Evolutionary conservation across 2,113 vertebrate species (phyloP).

Genomic region (Paraplagusia blochii): DNA sequence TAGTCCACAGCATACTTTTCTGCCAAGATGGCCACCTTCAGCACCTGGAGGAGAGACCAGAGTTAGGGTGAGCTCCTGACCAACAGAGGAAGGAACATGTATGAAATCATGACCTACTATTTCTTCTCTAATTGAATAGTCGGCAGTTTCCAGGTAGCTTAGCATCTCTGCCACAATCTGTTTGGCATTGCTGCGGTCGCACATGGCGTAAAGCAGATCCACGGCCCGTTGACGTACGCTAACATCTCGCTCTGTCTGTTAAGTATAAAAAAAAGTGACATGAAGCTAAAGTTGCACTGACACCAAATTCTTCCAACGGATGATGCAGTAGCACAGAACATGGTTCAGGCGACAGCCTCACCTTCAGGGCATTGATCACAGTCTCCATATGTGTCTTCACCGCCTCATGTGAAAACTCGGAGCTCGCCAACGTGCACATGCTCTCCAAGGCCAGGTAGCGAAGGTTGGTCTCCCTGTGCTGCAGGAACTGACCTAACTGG

Average conservation of each 20-base stretch:
- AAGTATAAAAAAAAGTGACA: background rate
- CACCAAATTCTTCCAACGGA: background rate
- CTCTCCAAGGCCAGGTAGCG: slow-evolving; percentile 81
- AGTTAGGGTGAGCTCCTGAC: background rate
- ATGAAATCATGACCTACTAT: slow-evolving; percentile 73
- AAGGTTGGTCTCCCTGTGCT: slow-evolving; percentile 81
- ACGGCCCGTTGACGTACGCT: slow-evolving; percentile 86
- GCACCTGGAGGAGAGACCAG: slow-evolving; percentile 67
- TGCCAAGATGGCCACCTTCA: slow-evolving; percentile 86
- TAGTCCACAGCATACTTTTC: slow-evolving; percentile 90
- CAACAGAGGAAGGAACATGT: background rate
- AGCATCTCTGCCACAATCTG: slow-evolving; percentile 90
- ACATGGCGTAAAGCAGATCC: slow-evolving; percentile 89
- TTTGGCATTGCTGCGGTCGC: slow-evolving; percentile 87
- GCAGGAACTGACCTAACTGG: slow-evolving; percentile 80
- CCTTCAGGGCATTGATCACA: slow-evolving; percentile 79
- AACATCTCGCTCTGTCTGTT: slow-evolving; percentile 85
- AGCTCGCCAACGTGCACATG: slow-evolving; percentile 79
- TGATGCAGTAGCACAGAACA: no score
- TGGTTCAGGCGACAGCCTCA: slow-evolving; percentile 25
- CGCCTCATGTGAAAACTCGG: slow-evolving; percentile 74
- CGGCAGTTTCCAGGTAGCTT: slow-evolving; percentile 85
- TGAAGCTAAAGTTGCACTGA: background rate
- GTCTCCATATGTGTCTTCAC: slow-evolving; percentile 81
- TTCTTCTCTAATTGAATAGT: slow-evolving; percentile 88